These are phyloP conservation scores for Clunio marinus DNA, from an alignment of 2,888 invertebrate species.

Conservation along the genomic window DNA sequence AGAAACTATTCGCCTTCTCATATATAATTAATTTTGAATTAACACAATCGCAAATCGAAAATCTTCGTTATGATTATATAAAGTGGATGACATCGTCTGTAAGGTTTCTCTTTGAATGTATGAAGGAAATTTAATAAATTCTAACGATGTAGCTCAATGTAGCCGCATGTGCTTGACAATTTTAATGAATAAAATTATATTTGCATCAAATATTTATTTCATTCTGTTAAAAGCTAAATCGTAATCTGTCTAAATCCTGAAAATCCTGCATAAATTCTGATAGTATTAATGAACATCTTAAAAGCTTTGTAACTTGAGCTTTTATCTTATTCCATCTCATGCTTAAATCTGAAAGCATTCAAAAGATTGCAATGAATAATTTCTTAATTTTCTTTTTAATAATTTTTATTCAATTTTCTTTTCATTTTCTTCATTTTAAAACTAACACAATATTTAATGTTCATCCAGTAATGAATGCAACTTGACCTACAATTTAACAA, in stretches of 20 bases:
- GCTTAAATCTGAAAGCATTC: no score
- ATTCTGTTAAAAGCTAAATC: no score
- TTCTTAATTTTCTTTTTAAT: conserved; percentile 12
- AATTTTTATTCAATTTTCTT: conserved; percentile 34
- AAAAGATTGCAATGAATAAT: no score
- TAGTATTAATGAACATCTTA: no score
- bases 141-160: no score
- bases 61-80: background rate
- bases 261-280: no score
- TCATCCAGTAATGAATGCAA: background rate
- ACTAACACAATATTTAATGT: conserved; percentile 25
- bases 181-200: no score
- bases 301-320: no score
- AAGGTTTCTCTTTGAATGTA: conserved; percentile 4
- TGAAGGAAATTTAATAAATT: conserved; percentile 13
- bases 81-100: background rate
- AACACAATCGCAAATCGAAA: background rate
- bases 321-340: no score
- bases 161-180: no score
- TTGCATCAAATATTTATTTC: no score
- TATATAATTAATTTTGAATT: background rate
- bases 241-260: no score
- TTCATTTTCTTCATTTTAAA: conserved; percentile 20
- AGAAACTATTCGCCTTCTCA: background rate
- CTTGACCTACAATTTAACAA: conserved; percentile 32